Evolutionary conservation across 53 echinoderm and acorn worm genomes (phyloP).

Genomic region (Hippasteria phrygiana): DNA sequence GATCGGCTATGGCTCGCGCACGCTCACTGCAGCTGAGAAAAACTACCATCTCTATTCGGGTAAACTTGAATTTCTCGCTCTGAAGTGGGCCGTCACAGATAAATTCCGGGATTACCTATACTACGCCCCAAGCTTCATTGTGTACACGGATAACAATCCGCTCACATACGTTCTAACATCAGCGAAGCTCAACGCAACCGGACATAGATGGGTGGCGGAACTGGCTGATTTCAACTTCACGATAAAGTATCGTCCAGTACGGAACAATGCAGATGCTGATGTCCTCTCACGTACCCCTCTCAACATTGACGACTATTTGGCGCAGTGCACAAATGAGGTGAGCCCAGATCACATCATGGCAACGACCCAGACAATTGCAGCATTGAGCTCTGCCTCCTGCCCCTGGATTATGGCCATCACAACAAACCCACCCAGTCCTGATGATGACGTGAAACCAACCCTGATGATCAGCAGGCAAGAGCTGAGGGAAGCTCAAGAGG

Average conservation of each 20-base stretch:
- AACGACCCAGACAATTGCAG: not conserved
- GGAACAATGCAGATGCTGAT: conserved; percentile 67
- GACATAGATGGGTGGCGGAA: conserved; percentile 27
- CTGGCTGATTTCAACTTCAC: conserved; percentile 27
- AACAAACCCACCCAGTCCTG: conserved; percentile 17
- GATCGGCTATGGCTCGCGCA: conserved; percentile 66
- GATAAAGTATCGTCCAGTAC: conserved; percentile 60
- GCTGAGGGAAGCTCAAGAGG: conserved; percentile 45
- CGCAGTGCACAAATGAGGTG: conserved; percentile 33
- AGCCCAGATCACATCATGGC: conserved; percentile 29
- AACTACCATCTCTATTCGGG: conserved; percentile 71
- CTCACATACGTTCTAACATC: too few relatives aligned
- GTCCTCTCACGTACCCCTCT: conserved; percentile 33
- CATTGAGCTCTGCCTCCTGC: not conserved
- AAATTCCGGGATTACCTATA: conserved; percentile 59
- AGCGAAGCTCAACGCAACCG: too few relatives aligned
- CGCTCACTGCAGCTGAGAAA: conserved; percentile 67
- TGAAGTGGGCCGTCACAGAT: too few relatives aligned
- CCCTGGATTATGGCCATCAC: conserved; percentile 17
- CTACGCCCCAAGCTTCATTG: too few relatives aligned
- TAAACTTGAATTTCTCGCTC: too few relatives aligned
- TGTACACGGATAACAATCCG: too few relatives aligned
- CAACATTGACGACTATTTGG: not conserved
- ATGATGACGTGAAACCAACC: not conserved
- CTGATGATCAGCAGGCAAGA: conserved; percentile 24